Evolutionary conservation across 1,140 invertebrate species (phyloP), one percentile per base, ranked within the genome.

Genomic region (Hypothenemus hampei): DNA sequence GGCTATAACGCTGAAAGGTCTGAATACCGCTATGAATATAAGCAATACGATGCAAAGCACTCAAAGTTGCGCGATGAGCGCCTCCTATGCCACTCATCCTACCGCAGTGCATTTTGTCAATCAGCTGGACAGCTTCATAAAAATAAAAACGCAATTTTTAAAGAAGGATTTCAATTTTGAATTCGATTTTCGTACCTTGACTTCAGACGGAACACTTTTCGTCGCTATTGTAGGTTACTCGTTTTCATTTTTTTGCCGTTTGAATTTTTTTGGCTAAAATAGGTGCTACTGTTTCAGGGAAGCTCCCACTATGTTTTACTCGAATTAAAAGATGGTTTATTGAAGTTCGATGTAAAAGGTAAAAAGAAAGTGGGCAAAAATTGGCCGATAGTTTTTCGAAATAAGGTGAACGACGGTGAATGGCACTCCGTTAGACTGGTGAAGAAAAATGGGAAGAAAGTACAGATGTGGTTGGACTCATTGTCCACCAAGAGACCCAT

Each of bases 61-160:
- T 0, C 73, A 75, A 58, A 74, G 74, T 15, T 81, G 78, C 50
- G 73, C 74, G 37, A 80, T 86, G 74, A 79, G 83, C 41, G 78
- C 78, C 3, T 85, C 83, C 37, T 89, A 89, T 63, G 84, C 82
- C 0, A 74, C 88, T 36, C 87, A 91, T 69, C 80, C 83, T 1
- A 46, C 86, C 23, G 90, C 90, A 10, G 80, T 89, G 5, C 91
- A 91, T 72, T 93, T 93, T 64, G 91, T 91, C 3, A 90, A 93
- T 69, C 78, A 79, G 44, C 68, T 79, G 0, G 78, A 87, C 55
- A 91, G 89, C 67, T 85, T 89, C 66, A 84, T 90, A 0, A 77
- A 82, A 52, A 70, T 87, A 7, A 77, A 79, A 36, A 77, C 80
- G 26, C 78, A 78, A 62, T 80, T 84, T 51, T 81, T 85, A 74